Evolutionary conservation across 2,888 invertebrate species (phyloP).

Genomic region (Salticus scenicus): DNA sequence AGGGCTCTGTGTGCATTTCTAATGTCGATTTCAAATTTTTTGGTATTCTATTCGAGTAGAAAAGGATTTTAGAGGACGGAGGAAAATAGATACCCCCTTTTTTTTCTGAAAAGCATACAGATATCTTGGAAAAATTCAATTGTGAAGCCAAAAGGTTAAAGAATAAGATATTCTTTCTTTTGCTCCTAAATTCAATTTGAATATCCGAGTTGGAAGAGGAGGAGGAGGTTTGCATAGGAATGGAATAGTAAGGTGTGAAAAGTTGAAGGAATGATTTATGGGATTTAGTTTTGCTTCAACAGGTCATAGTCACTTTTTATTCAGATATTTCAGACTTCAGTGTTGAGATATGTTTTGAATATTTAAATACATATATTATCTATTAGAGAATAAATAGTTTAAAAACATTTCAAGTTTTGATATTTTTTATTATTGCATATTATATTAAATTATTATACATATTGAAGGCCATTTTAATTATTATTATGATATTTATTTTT

Average conservation of each 20-base stretch:
- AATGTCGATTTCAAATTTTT: background rate
- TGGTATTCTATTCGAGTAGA: background rate
- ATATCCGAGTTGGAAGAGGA: background rate
- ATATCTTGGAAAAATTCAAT: background rate
- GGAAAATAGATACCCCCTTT: background rate
- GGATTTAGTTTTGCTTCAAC: too few relatives aligned
- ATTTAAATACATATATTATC: too few relatives aligned
- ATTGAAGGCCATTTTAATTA: too few relatives aligned
- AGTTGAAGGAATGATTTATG: background rate
- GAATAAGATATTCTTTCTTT: background rate
- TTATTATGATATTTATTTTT: too few relatives aligned
- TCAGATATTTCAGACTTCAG: too few relatives aligned
- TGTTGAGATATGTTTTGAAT: too few relatives aligned
- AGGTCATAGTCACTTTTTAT: too few relatives aligned
- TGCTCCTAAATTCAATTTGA: background rate
- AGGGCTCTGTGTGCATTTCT: background rate
- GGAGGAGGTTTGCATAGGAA: background rate
- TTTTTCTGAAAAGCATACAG: background rate
- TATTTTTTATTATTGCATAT: too few relatives aligned
- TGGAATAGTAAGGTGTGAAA: background rate
- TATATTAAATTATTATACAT: too few relatives aligned
- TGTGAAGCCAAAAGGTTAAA: background rate
- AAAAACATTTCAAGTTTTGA: too few relatives aligned
- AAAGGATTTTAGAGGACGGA: background rate
- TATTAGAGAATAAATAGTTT: too few relatives aligned